phyloP scores from a whole-genome alignment of 1,140 invertebrate species.

The Drosophila nikananu region DNA sequence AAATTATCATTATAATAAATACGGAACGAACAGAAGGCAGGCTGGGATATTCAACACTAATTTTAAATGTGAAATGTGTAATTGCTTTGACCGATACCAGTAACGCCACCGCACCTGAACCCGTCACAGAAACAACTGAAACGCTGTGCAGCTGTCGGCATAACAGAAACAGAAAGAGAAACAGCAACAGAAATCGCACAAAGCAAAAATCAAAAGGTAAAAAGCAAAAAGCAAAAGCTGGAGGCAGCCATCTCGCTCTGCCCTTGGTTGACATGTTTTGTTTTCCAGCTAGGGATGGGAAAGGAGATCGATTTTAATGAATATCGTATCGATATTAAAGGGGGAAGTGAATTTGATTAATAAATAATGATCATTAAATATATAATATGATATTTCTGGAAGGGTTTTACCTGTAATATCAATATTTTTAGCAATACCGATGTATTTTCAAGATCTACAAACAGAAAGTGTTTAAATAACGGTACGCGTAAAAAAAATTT shows the following conservation, averaged over 20 bases:
- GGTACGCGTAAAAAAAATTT: not conserved
- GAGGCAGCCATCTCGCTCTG: slow-evolving; percentile 28
- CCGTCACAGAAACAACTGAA: slow-evolving; percentile 74
- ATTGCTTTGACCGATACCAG: slow-evolving; percentile 51
- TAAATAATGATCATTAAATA: not conserved
- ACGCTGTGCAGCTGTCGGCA: slow-evolving; percentile 52
- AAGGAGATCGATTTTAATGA: not conserved
- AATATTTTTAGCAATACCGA: not conserved
- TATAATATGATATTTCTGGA: not conserved
- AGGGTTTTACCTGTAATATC: no score
- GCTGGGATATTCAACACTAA: not conserved
- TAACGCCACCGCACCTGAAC: slow-evolving; percentile 74
- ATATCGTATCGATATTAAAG: not conserved
- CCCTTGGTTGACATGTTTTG: slow-evolving; percentile 68
- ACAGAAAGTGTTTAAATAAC: not conserved
- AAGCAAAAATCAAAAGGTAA: slow-evolving; percentile 11
- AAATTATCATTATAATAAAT: slow-evolving; percentile 14
- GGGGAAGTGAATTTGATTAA: not conserved
- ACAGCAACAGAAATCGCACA: slow-evolving; percentile 22
- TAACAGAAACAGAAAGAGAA: slow-evolving; percentile 34
- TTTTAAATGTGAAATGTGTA: slow-evolving; percentile 9
- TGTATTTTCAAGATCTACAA: not conserved
- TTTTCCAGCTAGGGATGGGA: slow-evolving; percentile 4
- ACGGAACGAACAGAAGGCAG: slow-evolving; percentile 2
- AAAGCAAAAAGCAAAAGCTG: slow-evolving; percentile 14